A percentile compares a stretch with the other conserved stretches of the same genome.
Conservation (phyloP, 64 coral and sea anemone species). For the Orbicella faveolata region DNA sequence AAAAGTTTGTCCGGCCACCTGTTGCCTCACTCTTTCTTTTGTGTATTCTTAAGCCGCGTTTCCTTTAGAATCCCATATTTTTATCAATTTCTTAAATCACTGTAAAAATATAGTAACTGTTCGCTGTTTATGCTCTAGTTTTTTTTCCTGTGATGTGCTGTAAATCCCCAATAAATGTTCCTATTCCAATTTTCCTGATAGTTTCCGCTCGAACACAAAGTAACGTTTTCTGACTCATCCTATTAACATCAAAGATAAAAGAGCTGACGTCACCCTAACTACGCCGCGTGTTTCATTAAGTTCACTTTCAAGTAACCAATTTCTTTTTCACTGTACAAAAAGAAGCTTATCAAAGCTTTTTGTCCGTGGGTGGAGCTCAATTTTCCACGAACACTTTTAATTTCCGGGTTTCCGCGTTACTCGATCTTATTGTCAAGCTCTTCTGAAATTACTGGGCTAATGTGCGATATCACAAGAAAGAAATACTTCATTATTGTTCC, state of each 20-base stretch:
- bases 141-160: too few relatives aligned
- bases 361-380: neutral
- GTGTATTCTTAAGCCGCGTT: neutral
- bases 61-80: neutral
- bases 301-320: neutral
- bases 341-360: neutral
- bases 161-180: too few relatives aligned
- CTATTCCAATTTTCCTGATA: neutral
- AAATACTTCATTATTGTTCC: neutral
- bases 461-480: neutral
- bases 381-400: conserved; percentile 9
- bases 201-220: neutral
- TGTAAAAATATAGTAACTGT: too few relatives aligned
- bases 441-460: neutral
- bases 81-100: too few relatives aligned
- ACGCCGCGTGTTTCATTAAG: neutral
- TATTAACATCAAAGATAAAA: neutral
- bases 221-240: neutral
- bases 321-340: neutral
- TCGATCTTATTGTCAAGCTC: neutral
- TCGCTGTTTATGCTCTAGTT: too few relatives aligned
- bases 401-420: conserved; percentile 1
- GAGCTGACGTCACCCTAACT: neutral
- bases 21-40: neutral
- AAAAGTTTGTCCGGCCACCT: neutral